Percentiles rank a stretch among this genome's conserved stretches.
These are phyloP conservation scores for Eremophila alpestris DNA, from an alignment of 2,797 vertebrate species.

Conservation along the genomic window DNA sequence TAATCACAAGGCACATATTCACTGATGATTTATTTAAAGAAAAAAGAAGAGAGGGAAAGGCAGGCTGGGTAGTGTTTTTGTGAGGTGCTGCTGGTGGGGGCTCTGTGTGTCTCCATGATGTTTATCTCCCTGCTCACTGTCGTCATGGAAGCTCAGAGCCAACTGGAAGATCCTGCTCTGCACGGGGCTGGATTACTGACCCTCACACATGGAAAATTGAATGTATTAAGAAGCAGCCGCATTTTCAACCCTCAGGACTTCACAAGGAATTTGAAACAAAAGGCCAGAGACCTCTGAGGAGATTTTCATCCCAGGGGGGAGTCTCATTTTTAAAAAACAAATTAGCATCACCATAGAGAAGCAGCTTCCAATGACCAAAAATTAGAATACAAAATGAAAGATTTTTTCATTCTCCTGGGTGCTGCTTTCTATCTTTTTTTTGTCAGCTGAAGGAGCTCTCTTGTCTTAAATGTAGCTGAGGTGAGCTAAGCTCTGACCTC, in stretches of 20 bases:
- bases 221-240: constrained; percentile 39
- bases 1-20: constrained; percentile 22
- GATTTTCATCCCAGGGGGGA: constrained; percentile 53
- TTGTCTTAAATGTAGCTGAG: constrained; percentile 40
- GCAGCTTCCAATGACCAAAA: constrained; percentile 41
- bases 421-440: not conserved
- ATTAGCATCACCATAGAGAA: constrained; percentile 67
- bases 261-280: constrained; percentile 70
- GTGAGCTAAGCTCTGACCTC: constrained; percentile 66
- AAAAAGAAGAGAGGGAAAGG: not conserved
- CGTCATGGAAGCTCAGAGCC: constrained; percentile 57
- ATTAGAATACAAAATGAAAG: constrained; percentile 58
- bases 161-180: constrained; percentile 52
- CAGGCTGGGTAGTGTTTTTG: not conserved
- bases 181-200: constrained; percentile 54
- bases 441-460: not conserved
- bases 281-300: constrained; percentile 44
- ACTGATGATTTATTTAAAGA: constrained; percentile 5
- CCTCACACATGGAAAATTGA: constrained; percentile 50
- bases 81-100: not conserved
- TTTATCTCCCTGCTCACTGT: constrained; percentile 42
- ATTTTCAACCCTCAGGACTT: constrained; percentile 53
- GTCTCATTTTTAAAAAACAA: constrained; percentile 58
- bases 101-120: not conserved
- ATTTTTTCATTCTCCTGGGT: not conserved